A percentile compares a stretch with the other conserved stretches of the same genome.
These are phyloP conservation scores for Nansenia antarctica DNA, from an alignment of 2,113 vertebrate species.

Conservation along the genomic window DNA sequence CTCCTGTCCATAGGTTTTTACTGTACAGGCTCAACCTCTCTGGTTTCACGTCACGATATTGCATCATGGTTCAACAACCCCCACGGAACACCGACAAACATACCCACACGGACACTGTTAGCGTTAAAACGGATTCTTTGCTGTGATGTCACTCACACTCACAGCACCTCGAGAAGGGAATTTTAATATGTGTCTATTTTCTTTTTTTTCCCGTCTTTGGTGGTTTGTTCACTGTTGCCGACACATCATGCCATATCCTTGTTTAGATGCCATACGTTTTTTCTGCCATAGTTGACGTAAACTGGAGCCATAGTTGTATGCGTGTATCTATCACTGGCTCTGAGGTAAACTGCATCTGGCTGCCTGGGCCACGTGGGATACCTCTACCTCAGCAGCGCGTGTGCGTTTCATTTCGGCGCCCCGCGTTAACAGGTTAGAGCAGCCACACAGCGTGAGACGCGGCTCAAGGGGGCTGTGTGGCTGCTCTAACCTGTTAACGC, in stretches of 20 bases:
- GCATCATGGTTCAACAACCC: background rate
- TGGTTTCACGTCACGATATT: background rate
- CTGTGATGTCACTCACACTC: background rate
- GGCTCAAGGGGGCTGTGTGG: too few relatives aligned
- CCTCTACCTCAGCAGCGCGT: too few relatives aligned
- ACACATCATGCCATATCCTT: background rate
- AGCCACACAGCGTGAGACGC: too few relatives aligned
- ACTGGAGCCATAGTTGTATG: too few relatives aligned
- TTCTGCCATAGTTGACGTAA: too few relatives aligned
- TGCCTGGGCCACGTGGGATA: too few relatives aligned
- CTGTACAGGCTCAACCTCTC: background rate
- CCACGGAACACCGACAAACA: background rate
- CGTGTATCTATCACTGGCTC: too few relatives aligned
- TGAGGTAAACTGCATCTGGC: too few relatives aligned
- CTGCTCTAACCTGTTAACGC: too few relatives aligned
- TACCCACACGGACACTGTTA: background rate
- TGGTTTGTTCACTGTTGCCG: background rate
- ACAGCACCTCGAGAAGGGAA: background rate
- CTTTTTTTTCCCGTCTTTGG: background rate
- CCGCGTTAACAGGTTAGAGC: too few relatives aligned
- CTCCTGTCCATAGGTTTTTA: background rate
- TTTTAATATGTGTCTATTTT: background rate
- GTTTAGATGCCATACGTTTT: constrained; percentile 6
- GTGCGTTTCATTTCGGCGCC: too few relatives aligned
- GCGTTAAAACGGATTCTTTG: too few relatives aligned